These are phyloP conservation scores for Netelia virgata DNA, from an alignment of 2,888 invertebrate genomes.

Conservation along the genomic window DNA sequence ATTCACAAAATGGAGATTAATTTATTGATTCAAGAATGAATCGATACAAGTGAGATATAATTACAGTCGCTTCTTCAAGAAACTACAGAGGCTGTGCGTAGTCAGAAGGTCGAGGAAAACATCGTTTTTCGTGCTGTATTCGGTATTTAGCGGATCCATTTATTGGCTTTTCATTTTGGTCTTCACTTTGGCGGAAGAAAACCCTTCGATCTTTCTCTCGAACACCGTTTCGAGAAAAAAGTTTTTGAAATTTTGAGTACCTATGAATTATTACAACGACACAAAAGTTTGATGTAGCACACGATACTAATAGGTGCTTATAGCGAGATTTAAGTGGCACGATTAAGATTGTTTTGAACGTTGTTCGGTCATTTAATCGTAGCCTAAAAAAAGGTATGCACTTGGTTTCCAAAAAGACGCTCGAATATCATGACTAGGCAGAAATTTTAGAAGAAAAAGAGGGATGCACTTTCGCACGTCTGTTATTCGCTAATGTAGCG, in stretches of 20 bases:
- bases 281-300: too few species aligned
- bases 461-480: conserved; percentile 15
- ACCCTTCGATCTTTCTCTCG: too few species aligned
- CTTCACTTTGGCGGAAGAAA: too few species aligned
- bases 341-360: too few species aligned
- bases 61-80: too few species aligned
- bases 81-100: too few species aligned
- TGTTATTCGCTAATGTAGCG: neutral
- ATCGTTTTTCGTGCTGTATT: neutral
- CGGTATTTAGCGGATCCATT: neutral
- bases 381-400: neutral
- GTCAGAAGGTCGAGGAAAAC: too few species aligned
- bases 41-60: too few species aligned
- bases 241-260: neutral
- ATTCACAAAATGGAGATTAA: too few species aligned
- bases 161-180: neutral
- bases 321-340: too few species aligned
- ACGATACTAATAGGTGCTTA: too few species aligned
- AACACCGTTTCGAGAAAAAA: neutral
- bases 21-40: too few species aligned
- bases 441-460: conserved; percentile 15
- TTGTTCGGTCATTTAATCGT: neutral
- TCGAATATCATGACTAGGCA: neutral
- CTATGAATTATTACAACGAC: neutral
- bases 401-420: neutral